Evolutionary conservation across 2,888 invertebrate genomes (phyloP).

Genomic region (Tyria jacobaeae): DNA sequence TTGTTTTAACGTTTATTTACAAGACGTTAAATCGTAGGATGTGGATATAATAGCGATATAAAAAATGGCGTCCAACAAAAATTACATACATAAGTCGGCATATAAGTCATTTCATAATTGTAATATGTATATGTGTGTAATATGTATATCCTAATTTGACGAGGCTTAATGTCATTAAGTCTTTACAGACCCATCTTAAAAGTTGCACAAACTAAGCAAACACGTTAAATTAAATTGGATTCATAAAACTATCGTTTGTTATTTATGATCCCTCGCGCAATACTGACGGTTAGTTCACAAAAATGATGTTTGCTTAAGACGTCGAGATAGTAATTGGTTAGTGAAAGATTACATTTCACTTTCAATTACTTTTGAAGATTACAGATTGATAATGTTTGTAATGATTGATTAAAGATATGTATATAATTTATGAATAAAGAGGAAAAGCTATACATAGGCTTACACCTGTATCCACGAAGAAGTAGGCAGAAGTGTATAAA

Average conservation of each 20-base stretch:
- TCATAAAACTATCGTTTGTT: background rate
- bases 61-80: background rate
- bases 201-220: background rate
- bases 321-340: background rate
- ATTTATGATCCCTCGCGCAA: background rate
- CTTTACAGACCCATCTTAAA: background rate
- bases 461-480: too few species aligned
- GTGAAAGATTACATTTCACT: background rate
- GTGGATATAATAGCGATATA: background rate
- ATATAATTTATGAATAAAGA: too few species aligned
- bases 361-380: background rate
- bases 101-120: too few species aligned
- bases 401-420: background rate
- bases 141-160: background rate
- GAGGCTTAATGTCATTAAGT: background rate
- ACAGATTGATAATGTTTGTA: background rate
- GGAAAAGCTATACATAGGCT: too few species aligned
- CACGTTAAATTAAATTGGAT: background rate
- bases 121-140: too few species aligned
- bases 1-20: conserved; percentile 8
- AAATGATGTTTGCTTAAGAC: background rate
- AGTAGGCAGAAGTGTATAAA: too few species aligned
- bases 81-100: too few species aligned
- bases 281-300: background rate
- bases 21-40: background rate